Conservation (phyloP, 2,888 invertebrate species). For the Machimus atricapillus region DNA sequence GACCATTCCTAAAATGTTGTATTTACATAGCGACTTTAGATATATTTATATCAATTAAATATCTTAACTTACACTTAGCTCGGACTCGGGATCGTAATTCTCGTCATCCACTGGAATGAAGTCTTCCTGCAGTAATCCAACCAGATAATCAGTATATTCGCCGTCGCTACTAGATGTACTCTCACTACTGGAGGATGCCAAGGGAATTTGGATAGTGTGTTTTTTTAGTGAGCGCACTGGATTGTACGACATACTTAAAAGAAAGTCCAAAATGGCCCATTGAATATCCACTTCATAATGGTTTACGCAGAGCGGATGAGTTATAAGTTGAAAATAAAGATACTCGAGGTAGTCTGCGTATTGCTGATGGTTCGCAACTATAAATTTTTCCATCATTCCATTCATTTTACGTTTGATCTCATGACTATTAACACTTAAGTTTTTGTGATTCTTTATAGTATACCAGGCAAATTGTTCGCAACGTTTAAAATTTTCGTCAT, state of each 20-base stretch:
- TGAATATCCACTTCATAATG: slow-evolving; percentile 62
- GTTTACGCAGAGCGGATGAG: slow-evolving; percentile 53
- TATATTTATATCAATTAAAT: background rate
- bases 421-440: slow-evolving; percentile 62
- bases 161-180: background rate
- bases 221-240: slow-evolving; percentile 56
- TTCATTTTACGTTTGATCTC: slow-evolving; percentile 62
- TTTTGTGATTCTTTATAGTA: slow-evolving; percentile 63
- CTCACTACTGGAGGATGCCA: slow-evolving; percentile 30
- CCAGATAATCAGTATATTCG: slow-evolving; percentile 33
- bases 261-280: slow-evolving; percentile 64
- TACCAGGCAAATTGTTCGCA: slow-evolving; percentile 60
- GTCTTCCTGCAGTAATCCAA: slow-evolving; percentile 31
- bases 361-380: slow-evolving; percentile 62
- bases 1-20: slow-evolving; percentile 57
- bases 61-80: slow-evolving; percentile 54
- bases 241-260: slow-evolving; percentile 61
- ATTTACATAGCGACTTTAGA: background rate
- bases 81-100: slow-evolving; percentile 48
- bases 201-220: slow-evolving; percentile 51
- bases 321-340: slow-evolving; percentile 55
- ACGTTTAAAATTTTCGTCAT: slow-evolving; percentile 59
- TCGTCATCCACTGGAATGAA: slow-evolving; percentile 9
- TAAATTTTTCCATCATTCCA: slow-evolving; percentile 63
- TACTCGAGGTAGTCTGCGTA: slow-evolving; percentile 61